phyloP scores from a whole-genome alignment of 2,888 invertebrate genomes.

The Furcula furcula region DNA sequence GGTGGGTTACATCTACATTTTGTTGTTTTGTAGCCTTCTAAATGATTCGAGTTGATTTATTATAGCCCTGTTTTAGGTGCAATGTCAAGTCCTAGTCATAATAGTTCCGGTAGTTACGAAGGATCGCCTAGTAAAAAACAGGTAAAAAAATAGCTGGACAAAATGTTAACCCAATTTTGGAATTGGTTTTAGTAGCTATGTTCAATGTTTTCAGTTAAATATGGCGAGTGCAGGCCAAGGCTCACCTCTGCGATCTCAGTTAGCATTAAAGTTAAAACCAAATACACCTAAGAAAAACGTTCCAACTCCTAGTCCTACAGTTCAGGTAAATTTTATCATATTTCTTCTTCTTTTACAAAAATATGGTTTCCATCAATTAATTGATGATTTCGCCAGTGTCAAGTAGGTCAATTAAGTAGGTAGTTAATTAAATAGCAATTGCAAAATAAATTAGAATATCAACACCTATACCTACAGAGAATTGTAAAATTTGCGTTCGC shows the following conservation, averaged over 20 bases:
- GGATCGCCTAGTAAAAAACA: slow-evolving; percentile 73
- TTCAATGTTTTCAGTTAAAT: slow-evolving; percentile 54
- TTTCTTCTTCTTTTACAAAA: too few species aligned
- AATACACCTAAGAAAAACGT: slow-evolving; percentile 77
- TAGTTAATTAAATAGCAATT: too few species aligned
- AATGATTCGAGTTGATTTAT: neutral
- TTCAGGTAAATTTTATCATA: slow-evolving; percentile 66
- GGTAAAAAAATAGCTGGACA: slow-evolving; percentile 34
- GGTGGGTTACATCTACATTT: slow-evolving; percentile 38
- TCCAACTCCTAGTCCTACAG: slow-evolving; percentile 70
- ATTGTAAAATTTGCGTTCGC: too few species aligned
- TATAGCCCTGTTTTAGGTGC: slow-evolving; percentile 46
- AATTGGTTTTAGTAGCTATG: neutral
- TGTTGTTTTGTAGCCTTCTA: neutral
- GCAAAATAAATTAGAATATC: too few species aligned
- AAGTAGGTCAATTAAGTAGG: too few species aligned
- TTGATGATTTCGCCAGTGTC: too few species aligned
- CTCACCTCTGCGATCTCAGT: slow-evolving; percentile 86
- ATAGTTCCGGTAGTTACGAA: slow-evolving; percentile 61
- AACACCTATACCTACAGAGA: too few species aligned
- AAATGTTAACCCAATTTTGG: neutral
- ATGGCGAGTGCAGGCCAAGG: slow-evolving; percentile 85
- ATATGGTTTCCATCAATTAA: too few species aligned
- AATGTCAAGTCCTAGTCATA: slow-evolving; percentile 66
- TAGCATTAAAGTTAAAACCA: slow-evolving; percentile 85